Evolutionary conservation across 2,113 vertebrate genomes (phyloP).

Genomic region (Mus musculus): DNA sequence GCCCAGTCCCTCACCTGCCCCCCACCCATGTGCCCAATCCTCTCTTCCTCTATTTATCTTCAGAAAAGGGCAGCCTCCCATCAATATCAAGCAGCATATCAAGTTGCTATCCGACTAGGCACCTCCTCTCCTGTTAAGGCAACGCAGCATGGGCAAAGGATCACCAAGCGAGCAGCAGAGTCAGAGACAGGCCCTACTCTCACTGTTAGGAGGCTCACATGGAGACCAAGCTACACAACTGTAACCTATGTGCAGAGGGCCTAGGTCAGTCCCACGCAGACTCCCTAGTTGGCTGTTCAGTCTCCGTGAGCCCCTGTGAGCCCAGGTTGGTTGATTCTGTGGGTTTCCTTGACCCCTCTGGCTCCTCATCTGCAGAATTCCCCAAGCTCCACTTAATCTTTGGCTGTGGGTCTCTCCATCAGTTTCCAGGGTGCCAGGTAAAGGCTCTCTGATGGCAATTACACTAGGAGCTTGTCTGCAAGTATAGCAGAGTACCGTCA

Average conservation of each 20-base stretch:
- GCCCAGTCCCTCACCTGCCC: neutral
- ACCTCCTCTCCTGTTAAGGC: neutral
- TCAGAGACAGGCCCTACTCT: neutral
- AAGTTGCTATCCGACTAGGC: neutral
- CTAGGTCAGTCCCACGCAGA: neutral
- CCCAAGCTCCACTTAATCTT: neutral
- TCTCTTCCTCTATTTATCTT: neutral
- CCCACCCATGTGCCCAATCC: neutral
- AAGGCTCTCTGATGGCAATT: neutral
- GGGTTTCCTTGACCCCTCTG: neutral
- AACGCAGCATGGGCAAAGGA: neutral
- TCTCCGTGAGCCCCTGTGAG: neutral
- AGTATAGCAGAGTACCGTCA: neutral
- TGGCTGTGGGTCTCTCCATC: neutral
- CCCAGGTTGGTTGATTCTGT: neutral
- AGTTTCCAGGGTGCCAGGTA: neutral
- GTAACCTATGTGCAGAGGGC: neutral
- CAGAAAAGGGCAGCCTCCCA: neutral
- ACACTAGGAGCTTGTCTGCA: neutral
- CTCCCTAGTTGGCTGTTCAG: neutral
- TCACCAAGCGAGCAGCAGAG: neutral
- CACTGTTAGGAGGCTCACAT: neutral
- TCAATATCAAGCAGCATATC: neutral
- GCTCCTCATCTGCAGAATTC: neutral
- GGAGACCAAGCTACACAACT: neutral